Evolutionary conservation across 2,113 vertebrate genomes (phyloP), one percentile per base, ranked within the genome.

Genomic region (Gambusia holbrooki): DNA sequence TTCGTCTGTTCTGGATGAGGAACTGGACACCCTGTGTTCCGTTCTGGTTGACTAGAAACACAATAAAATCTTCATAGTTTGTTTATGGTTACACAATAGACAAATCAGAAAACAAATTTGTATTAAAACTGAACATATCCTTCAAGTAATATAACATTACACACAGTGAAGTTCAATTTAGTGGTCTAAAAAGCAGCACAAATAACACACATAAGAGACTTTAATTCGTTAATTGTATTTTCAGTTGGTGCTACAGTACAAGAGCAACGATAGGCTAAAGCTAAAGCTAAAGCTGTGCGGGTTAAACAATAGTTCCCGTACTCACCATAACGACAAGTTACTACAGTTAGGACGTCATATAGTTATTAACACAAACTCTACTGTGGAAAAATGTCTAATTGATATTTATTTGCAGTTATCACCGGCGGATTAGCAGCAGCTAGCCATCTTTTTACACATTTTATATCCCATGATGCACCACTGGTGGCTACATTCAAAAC

Each of bases 381-480:
- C 48, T 9, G 14, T 27, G 30, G 27, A 71, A 60, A 13, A 48
- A 2, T 0, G 2, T 28, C 37, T 37, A 62, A 11, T 13, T 12
- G 73, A 11, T n/a, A 58, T 70, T 79, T 75, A 74, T 27, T 67
- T 13, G 4, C 45, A 27, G 28, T 42, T 74, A 35, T 65, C 10
- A 37, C 4, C 27, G 14, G 30, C 45, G 30, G 45, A 28, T 35
- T 84, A 63, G 84, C 84, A 66, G 22, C 76, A 84, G 77, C 65
- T 69, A 51, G 62, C 60, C 30, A 3, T 40, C 69, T 35, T 25
- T 0, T 82, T 62, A 67, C 88, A 66, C 92, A 94, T 93, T 73
- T 93, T 91, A 84, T 71, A 88, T 89, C 93, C 93, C 93, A 87
- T 71, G 40, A 90, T 92, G 91, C 92, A 92, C 61, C 73, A 63